A percentile compares a stretch with the other conserved stretches of the same genome.
phyloP scores from a whole-genome alignment of 2,888 invertebrate species.

The Orthonychiurus folsomi region DNA sequence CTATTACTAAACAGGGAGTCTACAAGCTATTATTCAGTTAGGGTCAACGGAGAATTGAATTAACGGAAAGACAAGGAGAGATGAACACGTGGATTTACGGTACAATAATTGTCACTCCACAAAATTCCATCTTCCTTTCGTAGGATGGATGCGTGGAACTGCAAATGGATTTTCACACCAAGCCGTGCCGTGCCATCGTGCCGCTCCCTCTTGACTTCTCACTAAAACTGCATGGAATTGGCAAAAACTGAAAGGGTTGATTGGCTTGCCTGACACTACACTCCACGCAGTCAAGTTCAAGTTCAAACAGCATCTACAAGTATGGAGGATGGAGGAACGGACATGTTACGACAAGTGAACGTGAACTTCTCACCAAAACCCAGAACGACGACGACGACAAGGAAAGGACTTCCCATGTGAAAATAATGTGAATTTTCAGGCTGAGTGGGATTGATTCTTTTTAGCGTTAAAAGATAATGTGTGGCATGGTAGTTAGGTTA shows the following conservation, averaged over 20 bases:
- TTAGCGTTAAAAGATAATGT: neutral
- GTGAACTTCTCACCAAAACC: neutral
- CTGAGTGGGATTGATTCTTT: neutral
- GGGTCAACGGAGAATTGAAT: neutral
- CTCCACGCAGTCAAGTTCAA: neutral
- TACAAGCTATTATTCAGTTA: too few species aligned
- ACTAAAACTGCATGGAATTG: neutral
- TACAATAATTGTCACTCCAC: neutral
- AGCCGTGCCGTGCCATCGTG: too few species aligned
- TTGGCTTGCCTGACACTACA: neutral
- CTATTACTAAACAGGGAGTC: too few species aligned
- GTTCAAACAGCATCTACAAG: neutral
- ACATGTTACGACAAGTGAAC: neutral
- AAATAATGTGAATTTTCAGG: neutral
- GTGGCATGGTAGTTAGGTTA: too few species aligned
- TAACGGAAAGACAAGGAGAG: neutral
- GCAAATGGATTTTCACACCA: neutral
- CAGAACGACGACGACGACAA: too few species aligned
- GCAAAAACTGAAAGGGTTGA: neutral
- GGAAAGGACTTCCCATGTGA: neutral
- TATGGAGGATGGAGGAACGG: too few species aligned
- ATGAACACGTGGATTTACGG: neutral
- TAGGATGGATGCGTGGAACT: neutral
- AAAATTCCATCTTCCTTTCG: neutral
- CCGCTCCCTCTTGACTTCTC: neutral